Base-by-base conservation (phyloP, 2,888 invertebrate genomes). In the Cataglyphis altisquamis region DNA sequence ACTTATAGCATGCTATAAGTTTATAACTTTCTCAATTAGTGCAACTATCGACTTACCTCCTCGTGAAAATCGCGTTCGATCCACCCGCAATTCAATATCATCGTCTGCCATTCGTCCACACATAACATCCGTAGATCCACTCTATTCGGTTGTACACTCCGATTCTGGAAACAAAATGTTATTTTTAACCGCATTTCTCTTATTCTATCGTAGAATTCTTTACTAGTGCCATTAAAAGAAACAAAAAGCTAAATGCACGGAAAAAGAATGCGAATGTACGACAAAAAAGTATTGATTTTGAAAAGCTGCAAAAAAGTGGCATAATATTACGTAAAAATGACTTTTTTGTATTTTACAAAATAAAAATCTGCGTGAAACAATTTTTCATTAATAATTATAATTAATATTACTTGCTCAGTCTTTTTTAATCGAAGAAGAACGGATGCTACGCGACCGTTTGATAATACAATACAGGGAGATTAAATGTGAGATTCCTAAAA, bases 11-110 rank as follows among this genome's bases (percentile, higher is more conserved):
- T 10, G 9, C 29, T 21, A 21, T 21, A 21, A 21, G 21, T 21
- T 21, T 21, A 32, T 18, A 74, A 73, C 62, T 74, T 74, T 41
- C 29, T 62, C 25, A 74, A 74, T 74, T 45, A 74, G 15, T n/a
- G 41, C 6, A 9, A 60, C 41, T 73, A 62, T 62, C 15, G 10
- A 39, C 18, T 39, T 72, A 39, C 25, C 39, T 15, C 10, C 0
- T 72, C 9, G 36, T 39, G 12, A 21, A 70, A 70, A 32, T 60
- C n/a, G 29, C n/a, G 8, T 29, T 21, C n/a, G 8, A 62, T n/a
- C 18, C 29, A 3, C 25, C 0, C 5, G 3, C 25, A 2, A 60
- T 73, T 62, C 5, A 4, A 1, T 4, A 39, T 73, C 12, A 39
- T n/a, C 48, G n/a, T 52, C 48, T 9, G 12, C 21, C 21, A 57